phyloP scores from a whole-genome alignment of 1,140 invertebrate species.

The Conus ventricosus region DNA sequence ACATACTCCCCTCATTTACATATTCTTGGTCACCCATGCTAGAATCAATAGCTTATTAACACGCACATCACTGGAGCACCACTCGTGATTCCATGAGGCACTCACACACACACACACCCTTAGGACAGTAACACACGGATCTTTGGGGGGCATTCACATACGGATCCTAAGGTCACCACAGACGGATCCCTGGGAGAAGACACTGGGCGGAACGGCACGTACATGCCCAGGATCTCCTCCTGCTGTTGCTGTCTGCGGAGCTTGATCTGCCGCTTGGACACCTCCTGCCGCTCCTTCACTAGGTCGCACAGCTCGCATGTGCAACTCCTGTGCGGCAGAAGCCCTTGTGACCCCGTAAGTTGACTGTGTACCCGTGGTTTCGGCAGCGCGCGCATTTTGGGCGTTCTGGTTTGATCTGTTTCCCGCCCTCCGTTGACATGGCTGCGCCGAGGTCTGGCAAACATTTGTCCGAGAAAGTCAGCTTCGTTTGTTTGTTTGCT shows the following conservation, averaged over 20 bases:
- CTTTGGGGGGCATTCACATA: no score
- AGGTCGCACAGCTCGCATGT: constrained; percentile 22
- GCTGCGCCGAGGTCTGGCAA: neutral
- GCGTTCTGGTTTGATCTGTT: constrained; percentile 74
- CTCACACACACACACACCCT: neutral
- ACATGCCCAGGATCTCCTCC: constrained; percentile 32
- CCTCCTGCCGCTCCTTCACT: constrained; percentile 29
- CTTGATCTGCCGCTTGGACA: constrained; percentile 31
- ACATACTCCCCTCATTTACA: no score
- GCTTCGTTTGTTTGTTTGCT: no score
- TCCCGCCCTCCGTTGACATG: neutral
- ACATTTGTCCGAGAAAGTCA: no score
- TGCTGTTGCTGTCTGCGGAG: constrained; percentile 33
- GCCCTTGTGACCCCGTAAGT: constrained; percentile 77
- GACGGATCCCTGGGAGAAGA: constrained; percentile 26
- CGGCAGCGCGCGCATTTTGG: constrained; percentile 93
- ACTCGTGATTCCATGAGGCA: neutral
- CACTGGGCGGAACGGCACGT: constrained; percentile 27
- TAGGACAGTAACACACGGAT: no score
- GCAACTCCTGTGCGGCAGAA: constrained; percentile 32
- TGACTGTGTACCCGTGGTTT: constrained; percentile 95
- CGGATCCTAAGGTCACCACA: neutral
- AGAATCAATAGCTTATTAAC: no score
- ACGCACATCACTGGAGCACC: no score
- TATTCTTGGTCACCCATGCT: no score